Conservation (phyloP, 2,888 invertebrate genomes). For the Sesia apiformis region DNA sequence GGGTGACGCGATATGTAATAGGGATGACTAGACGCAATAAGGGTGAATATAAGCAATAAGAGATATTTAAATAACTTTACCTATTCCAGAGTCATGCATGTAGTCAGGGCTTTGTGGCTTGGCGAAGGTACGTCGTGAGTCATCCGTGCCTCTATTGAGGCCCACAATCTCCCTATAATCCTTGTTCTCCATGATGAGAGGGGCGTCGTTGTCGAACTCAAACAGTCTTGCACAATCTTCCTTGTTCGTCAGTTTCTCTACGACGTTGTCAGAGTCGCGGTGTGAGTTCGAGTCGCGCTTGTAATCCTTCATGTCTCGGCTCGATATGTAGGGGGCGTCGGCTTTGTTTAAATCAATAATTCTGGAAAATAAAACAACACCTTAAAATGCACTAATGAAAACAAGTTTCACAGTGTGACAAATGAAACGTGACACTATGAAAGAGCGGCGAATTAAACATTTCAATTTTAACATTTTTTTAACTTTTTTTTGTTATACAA, state of each 20-base stretch:
- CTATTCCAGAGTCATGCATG: constrained; percentile 72
- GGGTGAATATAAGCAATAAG: too few species aligned
- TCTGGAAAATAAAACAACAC: constrained; percentile 31
- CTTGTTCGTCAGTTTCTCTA: constrained; percentile 58
- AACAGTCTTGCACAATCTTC: constrained; percentile 68
- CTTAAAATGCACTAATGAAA: too few species aligned
- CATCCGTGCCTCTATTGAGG: constrained; percentile 63
- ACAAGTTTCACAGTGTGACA: too few species aligned
- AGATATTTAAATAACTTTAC: constrained; percentile 18
- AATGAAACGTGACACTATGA: too few species aligned
- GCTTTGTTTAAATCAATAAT: constrained; percentile 67
- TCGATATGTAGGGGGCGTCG: constrained; percentile 57
- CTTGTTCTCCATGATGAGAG: constrained; percentile 65
- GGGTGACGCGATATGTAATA: too few species aligned
- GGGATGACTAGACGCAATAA: too few species aligned
- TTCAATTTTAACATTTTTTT: too few species aligned
- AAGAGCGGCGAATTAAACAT: too few species aligned
- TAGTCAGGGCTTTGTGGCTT: constrained; percentile 69
- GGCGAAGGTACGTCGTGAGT: constrained; percentile 65
- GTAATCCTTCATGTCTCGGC: constrained; percentile 49
- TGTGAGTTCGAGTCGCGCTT: constrained; percentile 44
- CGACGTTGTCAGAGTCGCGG: constrained; percentile 47
- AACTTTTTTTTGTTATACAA: too few species aligned
- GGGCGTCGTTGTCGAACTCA: constrained; percentile 75
- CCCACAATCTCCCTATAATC: constrained; percentile 64